Base-by-base conservation (phyloP, 1,140 invertebrate species). In the Nixonia krombeini region DNA sequence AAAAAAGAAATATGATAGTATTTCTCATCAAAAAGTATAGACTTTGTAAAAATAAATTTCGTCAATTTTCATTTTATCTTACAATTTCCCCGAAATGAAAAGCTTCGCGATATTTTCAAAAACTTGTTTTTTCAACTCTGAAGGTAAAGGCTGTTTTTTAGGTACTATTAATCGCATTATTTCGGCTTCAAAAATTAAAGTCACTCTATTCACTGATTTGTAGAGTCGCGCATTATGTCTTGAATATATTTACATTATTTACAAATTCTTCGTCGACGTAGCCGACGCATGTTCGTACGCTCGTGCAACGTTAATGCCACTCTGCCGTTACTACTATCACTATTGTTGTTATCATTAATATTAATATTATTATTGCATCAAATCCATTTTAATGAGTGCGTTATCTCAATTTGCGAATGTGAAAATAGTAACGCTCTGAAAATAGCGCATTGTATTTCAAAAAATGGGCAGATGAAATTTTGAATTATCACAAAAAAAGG, bases 1-100 rank as follows among this genome's bases (percentile, higher is more conserved):
- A 42, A 44, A 56, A 56, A 64, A 63, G 42, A 51, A 64, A 57
- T 55, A n/a, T n/a, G n/a, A n/a, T n/a, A n/a, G n/a, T n/a, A n/a
- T n/a, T n/a, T n/a, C n/a, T n/a, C n/a, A n/a, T n/a, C n/a, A n/a
- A n/a, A n/a, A n/a, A n/a, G n/a, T n/a, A n/a, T n/a, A n/a, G n/a
- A n/a, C n/a, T n/a, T n/a, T n/a, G n/a, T n/a, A n/a, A n/a, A n/a
- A n/a, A n/a, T n/a, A n/a, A n/a, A n/a, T n/a, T n/a, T n/a, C n/a
- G n/a, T n/a, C n/a, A n/a, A n/a, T n/a, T n/a, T n/a, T n/a, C n/a
- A n/a, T n/a, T n/a, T n/a, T n/a, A n/a, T n/a, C n/a, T n/a, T n/a
- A n/a, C n/a, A n/a, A n/a, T n/a, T n/a, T n/a, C n/a, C n/a, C n/a
- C n/a, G n/a, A 33, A 33, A 33, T 33, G 9, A 33, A 37, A 37